Conservation (phyloP, 2,113 vertebrate species). For the Lota lota region DNA sequence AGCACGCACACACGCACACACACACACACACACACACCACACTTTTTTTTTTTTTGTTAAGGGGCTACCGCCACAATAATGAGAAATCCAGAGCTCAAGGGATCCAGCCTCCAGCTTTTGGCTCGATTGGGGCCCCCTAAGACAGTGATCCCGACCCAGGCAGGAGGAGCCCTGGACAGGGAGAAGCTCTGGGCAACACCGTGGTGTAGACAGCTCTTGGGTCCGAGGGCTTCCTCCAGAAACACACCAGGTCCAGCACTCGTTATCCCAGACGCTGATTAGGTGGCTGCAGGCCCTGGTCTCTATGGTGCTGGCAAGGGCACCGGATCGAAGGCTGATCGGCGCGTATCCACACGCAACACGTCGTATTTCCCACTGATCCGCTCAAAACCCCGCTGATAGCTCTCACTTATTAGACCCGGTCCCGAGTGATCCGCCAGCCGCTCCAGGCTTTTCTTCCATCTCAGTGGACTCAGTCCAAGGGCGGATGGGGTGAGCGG, state of each 20-base stretch:
- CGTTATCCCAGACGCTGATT: slow-evolving; percentile 34
- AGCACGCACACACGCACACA: slow-evolving; percentile 6
- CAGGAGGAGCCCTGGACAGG: slow-evolving; percentile 10
- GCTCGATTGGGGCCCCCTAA: slow-evolving; percentile 6
- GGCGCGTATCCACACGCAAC: no score
- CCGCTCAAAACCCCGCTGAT: no score
- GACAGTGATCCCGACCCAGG: slow-evolving; percentile 37
- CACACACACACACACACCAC: slow-evolving; percentile 3
- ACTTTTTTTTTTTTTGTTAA: slow-evolving; percentile 7
- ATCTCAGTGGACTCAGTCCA: no score
- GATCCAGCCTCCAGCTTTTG: slow-evolving; percentile 28
- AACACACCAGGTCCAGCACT: slow-evolving; percentile 36
- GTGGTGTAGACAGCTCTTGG: slow-evolving; percentile 33
- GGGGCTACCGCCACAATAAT: slow-evolving; percentile 16
- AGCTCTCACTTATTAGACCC: no score
- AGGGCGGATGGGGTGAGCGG: no score
- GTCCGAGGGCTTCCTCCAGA: slow-evolving; percentile 44
- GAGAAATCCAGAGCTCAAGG: slow-evolving; percentile 34
- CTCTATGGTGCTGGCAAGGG: neutral
- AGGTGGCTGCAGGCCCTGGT: slow-evolving; percentile 5
- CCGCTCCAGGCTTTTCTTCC: no score
- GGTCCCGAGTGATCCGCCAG: no score
- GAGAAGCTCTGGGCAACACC: slow-evolving; percentile 44
- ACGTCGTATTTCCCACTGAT: no score
- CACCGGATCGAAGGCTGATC: no score